Percentiles rank a stretch among this genome's conserved stretches.
Conservation (phyloP, 2,113 vertebrate species). For the Zootoca vivipara region DNA sequence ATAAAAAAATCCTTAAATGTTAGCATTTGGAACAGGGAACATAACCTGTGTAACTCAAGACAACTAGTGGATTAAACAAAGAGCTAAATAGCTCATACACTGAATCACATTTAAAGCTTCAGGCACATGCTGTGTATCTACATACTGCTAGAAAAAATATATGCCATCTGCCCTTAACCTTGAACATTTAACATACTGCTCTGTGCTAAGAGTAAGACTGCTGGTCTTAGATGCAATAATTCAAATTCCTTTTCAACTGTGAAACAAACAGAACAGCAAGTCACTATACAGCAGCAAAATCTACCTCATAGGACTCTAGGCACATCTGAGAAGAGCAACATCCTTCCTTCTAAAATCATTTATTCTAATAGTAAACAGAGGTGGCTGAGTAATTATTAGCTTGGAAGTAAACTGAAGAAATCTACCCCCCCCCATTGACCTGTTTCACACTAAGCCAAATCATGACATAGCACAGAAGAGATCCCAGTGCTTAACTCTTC, state of each 20-base stretch:
- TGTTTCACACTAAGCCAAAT: no score
- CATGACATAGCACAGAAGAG: no score
- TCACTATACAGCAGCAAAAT: neutral
- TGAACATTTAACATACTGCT: constrained; percentile 21
- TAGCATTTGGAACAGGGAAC: neutral
- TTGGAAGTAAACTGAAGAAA: neutral
- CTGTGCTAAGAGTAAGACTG: neutral
- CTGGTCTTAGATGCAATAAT: neutral
- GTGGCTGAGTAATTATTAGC: neutral
- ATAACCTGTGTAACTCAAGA: neutral
- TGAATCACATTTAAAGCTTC: neutral
- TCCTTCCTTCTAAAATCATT: neutral
- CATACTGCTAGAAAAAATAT: constrained; percentile 38
- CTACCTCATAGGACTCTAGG: neutral
- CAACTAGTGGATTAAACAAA: neutral
- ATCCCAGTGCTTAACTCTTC: no score
- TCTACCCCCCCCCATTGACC: no score
- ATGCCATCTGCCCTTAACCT: constrained; percentile 22
- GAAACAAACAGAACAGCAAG: neutral
- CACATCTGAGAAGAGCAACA: neutral
- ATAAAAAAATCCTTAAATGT: neutral
- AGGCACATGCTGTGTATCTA: neutral
- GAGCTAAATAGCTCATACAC: neutral
- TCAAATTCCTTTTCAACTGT: neutral
- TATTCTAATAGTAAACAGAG: neutral